Conservation (phyloP, 23 tunicate genomes). For the Botrylloides violaceus region DNA sequence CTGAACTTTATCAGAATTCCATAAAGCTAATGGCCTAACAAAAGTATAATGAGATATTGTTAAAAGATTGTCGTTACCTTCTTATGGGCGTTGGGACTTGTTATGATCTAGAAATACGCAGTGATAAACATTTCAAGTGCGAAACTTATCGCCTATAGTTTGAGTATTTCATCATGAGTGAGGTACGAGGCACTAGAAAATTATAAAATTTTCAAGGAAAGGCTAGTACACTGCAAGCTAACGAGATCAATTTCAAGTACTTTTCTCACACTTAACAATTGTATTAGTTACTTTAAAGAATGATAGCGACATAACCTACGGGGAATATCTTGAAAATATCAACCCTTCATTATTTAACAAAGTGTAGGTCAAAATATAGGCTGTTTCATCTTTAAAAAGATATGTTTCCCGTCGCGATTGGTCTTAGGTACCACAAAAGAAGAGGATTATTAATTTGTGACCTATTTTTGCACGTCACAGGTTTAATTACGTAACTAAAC, state of each 20-base stretch:
- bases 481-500: background rate
- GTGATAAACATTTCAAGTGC: background rate
- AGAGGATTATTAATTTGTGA: background rate
- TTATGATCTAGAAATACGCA: background rate
- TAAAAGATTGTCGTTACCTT: background rate
- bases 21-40: too few species aligned
- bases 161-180: background rate
- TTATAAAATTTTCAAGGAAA: background rate
- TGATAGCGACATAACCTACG: background rate
- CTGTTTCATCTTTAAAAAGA: background rate
- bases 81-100: background rate
- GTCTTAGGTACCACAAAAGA: background rate
- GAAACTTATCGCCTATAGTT: background rate
- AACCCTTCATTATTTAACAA: background rate
- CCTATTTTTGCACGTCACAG: slow-evolving; percentile 1
- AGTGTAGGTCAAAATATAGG: background rate
- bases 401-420: background rate
- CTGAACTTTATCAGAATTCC: too few species aligned
- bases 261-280: background rate
- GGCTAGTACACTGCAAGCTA: background rate
- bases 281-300: background rate
- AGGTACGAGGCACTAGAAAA: background rate
- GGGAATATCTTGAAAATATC: background rate
- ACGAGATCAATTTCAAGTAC: background rate
- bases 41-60: too few species aligned